Base-by-base conservation (phyloP, 2,888 invertebrate species). In the Ophion obscuratus region DNA sequence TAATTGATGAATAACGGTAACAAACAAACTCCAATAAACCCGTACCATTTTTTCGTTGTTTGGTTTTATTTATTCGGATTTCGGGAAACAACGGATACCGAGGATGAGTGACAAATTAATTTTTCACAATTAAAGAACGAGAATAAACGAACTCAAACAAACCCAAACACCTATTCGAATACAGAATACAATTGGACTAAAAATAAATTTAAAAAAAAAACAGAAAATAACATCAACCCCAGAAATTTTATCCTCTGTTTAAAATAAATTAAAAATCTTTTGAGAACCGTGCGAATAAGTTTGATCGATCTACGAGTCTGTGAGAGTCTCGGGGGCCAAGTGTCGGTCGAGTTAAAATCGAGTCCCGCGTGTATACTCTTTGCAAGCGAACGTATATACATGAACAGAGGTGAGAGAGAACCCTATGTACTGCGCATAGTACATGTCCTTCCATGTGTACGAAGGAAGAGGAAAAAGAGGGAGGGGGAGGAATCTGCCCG, bases 271-370 rank as follows among this genome's bases (percentile, higher is more conserved):
- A 53, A 14, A 53, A 53, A 11, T 53, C 53, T 53, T 14, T 53
- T 53, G 53, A 17, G 17, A 53, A 17, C 5, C 11, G 53, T 14
- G 53, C 53, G 17, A 53, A 53, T 17, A 53, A 53, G 17, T 53
- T 53, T 53, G 17, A 17, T 4, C 14, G 40, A 40, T 40, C 7
- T 40, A 40, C 53, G 53, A 53, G 53, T 53, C 53, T 5, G 53
- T 14, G 53, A 53, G 53, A 17, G 53, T 53, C 53, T 27, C 40
- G 11, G 47, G 27, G 17, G 6, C 61, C 20, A 59, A 74, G 59
- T 83, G 83, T 47, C 47, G 62, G 27, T 64, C 27, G 75, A 64
- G 47, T 75, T 27, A 64, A 24, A 40, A 36, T 75, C 14, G 62
- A 75, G 47, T 75, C n/a, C 75, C 62, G 44, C 62, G 24, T 64